Evolutionary conservation across 2,888 invertebrate genomes (phyloP).

Genomic region (Microctonus hyperodae): DNA sequence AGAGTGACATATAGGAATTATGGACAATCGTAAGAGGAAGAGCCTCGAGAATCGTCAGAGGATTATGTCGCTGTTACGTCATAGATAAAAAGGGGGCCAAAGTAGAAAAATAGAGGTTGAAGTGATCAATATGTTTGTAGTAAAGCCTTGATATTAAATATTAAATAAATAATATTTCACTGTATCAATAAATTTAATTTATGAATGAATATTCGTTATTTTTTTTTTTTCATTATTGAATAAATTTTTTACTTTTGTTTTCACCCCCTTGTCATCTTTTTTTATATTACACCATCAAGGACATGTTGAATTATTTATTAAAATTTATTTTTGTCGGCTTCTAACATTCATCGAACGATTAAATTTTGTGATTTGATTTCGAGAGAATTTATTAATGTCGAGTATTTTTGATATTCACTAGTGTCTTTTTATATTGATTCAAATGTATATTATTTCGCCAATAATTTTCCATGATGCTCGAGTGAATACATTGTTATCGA

Average conservation of each 20-base stretch:
- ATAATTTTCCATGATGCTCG: background rate
- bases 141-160: constrained; percentile 10
- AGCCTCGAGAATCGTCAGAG: no score
- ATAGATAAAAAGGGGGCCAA: constrained; percentile 8
- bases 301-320: background rate
- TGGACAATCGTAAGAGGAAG: background rate
- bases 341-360: background rate
- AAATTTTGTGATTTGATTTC: background rate
- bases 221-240: background rate
- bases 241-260: background rate
- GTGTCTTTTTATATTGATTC: background rate
- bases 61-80: constrained; percentile 22
- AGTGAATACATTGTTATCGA: background rate
- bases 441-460: background rate
- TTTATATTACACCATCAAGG: background rate
- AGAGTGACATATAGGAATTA: background rate
- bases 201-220: background rate
- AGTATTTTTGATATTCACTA: background rate
- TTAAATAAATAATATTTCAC: no score
- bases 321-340: background rate
- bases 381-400: background rate
- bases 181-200: no score
- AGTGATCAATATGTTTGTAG: constrained; percentile 11
- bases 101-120: background rate
- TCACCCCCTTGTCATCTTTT: no score